Evolutionary conservation across 2,113 vertebrate species (phyloP).

Genomic region (Peromyscus californicus): DNA sequence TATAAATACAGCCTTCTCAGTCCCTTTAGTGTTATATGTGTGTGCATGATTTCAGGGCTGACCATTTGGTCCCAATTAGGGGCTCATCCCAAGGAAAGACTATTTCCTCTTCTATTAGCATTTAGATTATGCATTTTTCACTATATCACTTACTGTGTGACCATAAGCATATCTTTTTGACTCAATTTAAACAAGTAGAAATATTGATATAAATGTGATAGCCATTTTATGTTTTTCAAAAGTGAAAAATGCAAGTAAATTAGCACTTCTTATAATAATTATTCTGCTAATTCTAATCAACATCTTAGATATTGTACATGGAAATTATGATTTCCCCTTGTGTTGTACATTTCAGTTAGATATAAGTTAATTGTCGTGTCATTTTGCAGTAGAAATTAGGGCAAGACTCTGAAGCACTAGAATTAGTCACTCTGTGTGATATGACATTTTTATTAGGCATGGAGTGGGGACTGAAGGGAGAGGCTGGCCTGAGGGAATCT

Average conservation of each 20-base stretch:
- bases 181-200: conserved; percentile 18
- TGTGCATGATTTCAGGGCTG: not conserved
- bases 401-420: not conserved
- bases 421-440: not conserved
- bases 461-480: not conserved
- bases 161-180: not conserved
- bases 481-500: not conserved
- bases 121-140: not conserved
- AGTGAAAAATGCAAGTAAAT: not conserved
- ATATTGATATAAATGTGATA: not conserved
- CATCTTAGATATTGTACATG: conserved; percentile 20
- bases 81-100: not conserved
- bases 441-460: not conserved
- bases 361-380: conserved; percentile 5
- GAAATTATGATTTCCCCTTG: not conserved
- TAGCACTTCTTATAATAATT: not conserved
- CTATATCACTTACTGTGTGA: not conserved
- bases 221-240: not conserved
- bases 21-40: not conserved
- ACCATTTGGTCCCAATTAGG: not conserved
- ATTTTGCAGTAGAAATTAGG: conserved; percentile 8
- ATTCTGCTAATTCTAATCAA: conserved; percentile 5
- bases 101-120: not conserved
- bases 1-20: not conserved
- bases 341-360: not conserved